Evolutionary conservation across 2,888 invertebrate genomes (phyloP), one percentile per base, ranked within the genome.

Genomic region (Plutella xylostella): DNA sequence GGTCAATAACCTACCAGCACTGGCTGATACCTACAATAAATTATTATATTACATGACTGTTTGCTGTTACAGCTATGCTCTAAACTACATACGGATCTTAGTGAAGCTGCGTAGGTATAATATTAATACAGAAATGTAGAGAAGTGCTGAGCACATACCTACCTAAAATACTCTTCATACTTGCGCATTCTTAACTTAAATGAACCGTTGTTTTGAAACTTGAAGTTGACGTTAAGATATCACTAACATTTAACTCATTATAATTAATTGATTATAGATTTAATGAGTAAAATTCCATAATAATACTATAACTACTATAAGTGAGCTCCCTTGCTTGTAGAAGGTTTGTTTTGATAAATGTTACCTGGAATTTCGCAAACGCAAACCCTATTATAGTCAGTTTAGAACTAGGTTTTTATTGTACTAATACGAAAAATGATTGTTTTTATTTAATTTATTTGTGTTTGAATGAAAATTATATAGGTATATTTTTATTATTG

Each of bases 401-500:
- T 72, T 72, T 83, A 80, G 79, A 62, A 61, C 69, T 78, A 78
- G 72, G 63, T 71, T 71, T 57, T 22, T 44, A 44, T 20, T n/a
- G 7, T 74, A 79, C 70, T 72, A 68, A 68, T 79, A 76, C 72
- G 64, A 72, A 71, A 43, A 58, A 65, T 75, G 72, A 70, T 78
- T 82, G 80, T 82, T 83, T 79, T 83, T 80, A 79, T 83, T 80
- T 80, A 79, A 72, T 82, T 54, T 54, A 52, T 51, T 82, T 47
- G 47, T 82, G 80, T 83, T 82, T 79, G 72, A 72, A 75, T 74
- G 68, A 65, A 79, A 80, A 78, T 77, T 77, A 76, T 76, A 80
- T 79, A 82, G 79, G 82, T 78, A 83, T 83, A 83, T 83, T 83
- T 75, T 82, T 82, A 82, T 80, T 79, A 83, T 78, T 77, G 76